phyloP scores from a whole-genome alignment of 2,797 vertebrate species.

The Tokudaia muenninki region DNA sequence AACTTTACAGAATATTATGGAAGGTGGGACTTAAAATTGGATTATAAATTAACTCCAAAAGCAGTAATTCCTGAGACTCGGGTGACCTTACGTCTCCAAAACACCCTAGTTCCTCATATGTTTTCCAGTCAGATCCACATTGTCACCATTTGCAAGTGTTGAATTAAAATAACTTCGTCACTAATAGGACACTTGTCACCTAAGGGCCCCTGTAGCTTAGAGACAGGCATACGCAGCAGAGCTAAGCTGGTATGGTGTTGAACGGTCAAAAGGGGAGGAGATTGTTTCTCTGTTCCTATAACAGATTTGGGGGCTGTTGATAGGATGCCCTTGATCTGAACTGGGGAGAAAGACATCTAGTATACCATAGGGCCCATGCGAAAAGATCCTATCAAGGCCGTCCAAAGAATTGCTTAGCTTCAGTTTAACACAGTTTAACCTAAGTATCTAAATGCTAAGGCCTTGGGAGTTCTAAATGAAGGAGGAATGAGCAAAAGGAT shows the following conservation, averaged over 20 bases:
- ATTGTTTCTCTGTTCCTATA: neutral
- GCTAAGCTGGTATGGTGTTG: neutral
- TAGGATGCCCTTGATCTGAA: neutral
- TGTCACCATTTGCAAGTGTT: neutral
- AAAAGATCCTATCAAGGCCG: neutral
- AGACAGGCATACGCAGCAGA: neutral
- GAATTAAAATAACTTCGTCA: neutral
- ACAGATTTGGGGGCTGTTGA: neutral
- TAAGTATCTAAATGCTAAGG: neutral
- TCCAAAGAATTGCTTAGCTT: neutral
- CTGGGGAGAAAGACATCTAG: neutral
- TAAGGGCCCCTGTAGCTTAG: neutral
- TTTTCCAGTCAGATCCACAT: neutral
- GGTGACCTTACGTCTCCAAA: neutral
- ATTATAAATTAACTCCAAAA: conserved; percentile 21
- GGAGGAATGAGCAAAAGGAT: neutral
- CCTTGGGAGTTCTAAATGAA: neutral
- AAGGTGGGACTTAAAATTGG: conserved; percentile 14
- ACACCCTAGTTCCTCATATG: neutral
- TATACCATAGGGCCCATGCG: neutral
- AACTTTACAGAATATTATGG: conserved; percentile 13
- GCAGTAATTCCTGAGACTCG: conserved; percentile 13
- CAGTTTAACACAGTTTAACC: neutral
- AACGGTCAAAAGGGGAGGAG: neutral
- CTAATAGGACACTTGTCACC: neutral